Base-by-base conservation (phyloP, 35 echinoderm and acorn worm genomes). In the Chiridota heheva region DNA sequence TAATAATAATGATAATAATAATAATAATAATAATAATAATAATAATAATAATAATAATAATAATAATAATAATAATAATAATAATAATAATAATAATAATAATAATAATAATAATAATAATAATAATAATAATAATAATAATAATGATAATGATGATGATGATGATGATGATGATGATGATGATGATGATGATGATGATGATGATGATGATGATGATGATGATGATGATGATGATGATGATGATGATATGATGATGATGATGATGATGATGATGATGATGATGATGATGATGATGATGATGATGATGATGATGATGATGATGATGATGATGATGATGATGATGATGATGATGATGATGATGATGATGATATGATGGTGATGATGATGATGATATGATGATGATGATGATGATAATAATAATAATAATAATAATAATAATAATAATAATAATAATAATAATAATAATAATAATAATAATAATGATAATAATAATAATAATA, bases 201-300 rank as follows among this genome's bases (percentile, higher is more conserved):
- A 53, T 53, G 48, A 53, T 53, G 48, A 53, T 53, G 48, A 53
- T 53, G 48, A 53, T 53, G 48, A 53, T 53, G 48, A 53, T 53
- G 48, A 53, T 22, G 48, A 53, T 53, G 48, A 53, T 53, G 48
- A 53, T 53, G 48, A 53, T 22, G 48, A 53, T 53, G 10, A n/a
- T n/a, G n/a, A n/a, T n/a, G n/a, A n/a, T n/a, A n/a, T n/a, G n/a
- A n/a, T n/a, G n/a, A n/a, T n/a, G 48, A 53, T 53, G 48, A 53
- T 53, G 48, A 53, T 53, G 48, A 53, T 22, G 48, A 53, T 53
- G 48, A 53, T 53, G 48, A 53, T 53, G 48, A 53, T 22, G 48
- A 53, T 53, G 48, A 53, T 53, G 48, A 53, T 53, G 48, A 53
- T 53, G 48, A 53, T 22, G 48, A 53, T 53, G 48, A 53, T 22